These are phyloP conservation scores for Chrysemys picta DNA, from an alignment of 2,113 vertebrate genomes.

Conservation along the genomic window DNA sequence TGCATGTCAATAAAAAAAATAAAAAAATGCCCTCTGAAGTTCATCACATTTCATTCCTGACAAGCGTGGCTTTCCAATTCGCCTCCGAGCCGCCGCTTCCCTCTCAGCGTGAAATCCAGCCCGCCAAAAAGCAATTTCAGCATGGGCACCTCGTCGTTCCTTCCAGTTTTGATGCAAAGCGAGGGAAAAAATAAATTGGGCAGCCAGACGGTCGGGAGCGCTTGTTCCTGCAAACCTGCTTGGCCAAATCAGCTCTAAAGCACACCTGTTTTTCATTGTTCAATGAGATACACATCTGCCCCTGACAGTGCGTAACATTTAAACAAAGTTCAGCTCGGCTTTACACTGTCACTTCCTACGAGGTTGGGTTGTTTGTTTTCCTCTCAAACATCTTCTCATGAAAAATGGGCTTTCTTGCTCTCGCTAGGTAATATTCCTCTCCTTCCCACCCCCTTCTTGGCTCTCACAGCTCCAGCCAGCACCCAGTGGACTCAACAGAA, in stretches of 20 bases:
- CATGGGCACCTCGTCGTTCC: not conserved
- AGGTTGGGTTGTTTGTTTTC: not conserved
- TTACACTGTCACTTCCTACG: not conserved
- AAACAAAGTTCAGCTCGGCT: not conserved
- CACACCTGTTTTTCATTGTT: not conserved
- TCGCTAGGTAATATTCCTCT: not conserved
- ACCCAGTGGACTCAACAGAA: not conserved
- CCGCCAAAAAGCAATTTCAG: constrained; percentile 64
- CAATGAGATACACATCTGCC: not conserved
- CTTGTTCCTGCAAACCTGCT: not conserved
- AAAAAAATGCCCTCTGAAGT: constrained; percentile 45
- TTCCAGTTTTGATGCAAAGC: constrained; percentile 45
- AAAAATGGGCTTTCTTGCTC: not conserved
- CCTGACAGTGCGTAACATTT: not conserved
- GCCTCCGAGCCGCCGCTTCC: not conserved
- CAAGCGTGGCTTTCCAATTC: constrained; percentile 74
- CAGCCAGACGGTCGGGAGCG: not conserved
- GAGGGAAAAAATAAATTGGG: not conserved
- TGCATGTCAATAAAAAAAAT: constrained; percentile 52
- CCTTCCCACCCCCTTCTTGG: not conserved
- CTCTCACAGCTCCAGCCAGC: not conserved
- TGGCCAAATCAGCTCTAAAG: not conserved
- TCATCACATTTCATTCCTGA: constrained; percentile 73
- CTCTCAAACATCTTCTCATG: not conserved
- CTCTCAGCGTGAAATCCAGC: constrained; percentile 67